phyloP scores from a whole-genome alignment of 1,140 invertebrate genomes.

The Apis mellifera region DNA sequence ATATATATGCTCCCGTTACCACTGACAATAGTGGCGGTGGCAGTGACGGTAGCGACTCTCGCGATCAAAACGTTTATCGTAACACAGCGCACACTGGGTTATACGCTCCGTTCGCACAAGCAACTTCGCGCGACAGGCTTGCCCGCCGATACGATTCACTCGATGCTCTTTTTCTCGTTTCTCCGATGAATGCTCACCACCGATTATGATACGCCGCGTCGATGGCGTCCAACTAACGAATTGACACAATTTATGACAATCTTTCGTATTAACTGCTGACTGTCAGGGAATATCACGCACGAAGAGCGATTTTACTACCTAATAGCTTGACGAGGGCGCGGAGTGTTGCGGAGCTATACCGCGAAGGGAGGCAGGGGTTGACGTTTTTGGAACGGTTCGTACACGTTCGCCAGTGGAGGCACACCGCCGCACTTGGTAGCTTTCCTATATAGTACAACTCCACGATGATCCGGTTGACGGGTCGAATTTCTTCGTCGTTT shows the following conservation, averaged over 20 bases:
- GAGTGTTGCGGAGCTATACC: constrained; percentile 40
- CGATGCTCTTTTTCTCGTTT: constrained; percentile 19
- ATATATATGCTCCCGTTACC: constrained; percentile 13
- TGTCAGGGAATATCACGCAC: constrained; percentile 41
- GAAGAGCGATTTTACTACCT: constrained; percentile 61
- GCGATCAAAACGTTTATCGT: constrained; percentile 31
- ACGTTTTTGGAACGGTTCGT: constrained; percentile 72
- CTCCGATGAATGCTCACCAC: constrained; percentile 1
- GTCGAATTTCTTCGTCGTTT: constrained; percentile 44
- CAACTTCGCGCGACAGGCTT: constrained; percentile 30
- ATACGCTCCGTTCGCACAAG: constrained; percentile 18
- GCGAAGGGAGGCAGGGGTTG: constrained; percentile 53
- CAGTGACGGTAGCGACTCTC: constrained; percentile 9
- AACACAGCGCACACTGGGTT: constrained; percentile 27
- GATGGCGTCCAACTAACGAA: constrained; percentile 22
- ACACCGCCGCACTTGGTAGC: constrained; percentile 51
- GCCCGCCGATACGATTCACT: constrained; percentile 19
- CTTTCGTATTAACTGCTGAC: constrained; percentile 32
- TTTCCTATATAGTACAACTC: constrained; percentile 49
- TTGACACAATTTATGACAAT: constrained; percentile 41
- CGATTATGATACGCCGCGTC: constrained; percentile 12
- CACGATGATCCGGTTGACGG: constrained; percentile 44
- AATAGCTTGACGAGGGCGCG: constrained; percentile 59
- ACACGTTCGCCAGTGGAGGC: constrained; percentile 59
- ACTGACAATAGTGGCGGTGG: constrained; percentile 33